phyloP scores from a whole-genome alignment of 2,113 vertebrate genomes.

The Pyrgilauda ruficollis region DNA sequence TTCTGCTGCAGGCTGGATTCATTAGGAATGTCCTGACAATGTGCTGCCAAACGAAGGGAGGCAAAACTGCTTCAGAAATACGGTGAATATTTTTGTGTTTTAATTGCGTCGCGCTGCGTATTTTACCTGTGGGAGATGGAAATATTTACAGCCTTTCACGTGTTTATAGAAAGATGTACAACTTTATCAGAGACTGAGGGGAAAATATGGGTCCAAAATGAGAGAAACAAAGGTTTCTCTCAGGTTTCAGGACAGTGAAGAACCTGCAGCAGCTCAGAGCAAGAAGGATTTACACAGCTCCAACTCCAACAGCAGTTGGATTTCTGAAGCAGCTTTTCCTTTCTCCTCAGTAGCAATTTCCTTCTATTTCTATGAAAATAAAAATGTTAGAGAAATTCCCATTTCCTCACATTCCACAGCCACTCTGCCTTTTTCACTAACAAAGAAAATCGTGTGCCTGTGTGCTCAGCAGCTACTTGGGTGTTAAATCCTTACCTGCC shows the following conservation, averaged over 20 bases:
- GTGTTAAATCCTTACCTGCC: not conserved
- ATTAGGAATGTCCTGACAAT: not conserved
- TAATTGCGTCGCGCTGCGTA: not conserved
- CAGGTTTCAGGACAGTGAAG: not conserved
- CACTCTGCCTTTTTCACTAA: not conserved
- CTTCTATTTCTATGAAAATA: not conserved
- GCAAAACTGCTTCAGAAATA: not conserved
- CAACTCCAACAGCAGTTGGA: not conserved
- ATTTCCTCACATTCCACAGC: not conserved
- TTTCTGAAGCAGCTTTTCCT: not conserved
- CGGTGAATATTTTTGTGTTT: not conserved
- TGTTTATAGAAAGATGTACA: not conserved
- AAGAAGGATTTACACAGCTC: not conserved
- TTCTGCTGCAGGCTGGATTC: not conserved
- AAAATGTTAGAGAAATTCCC: not conserved
- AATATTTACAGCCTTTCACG: not conserved
- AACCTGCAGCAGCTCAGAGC: not conserved
- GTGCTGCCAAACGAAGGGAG: not conserved
- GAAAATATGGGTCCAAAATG: not conserved
- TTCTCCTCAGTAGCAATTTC: not conserved
- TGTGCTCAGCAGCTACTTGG: accelerated
- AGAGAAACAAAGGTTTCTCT: not conserved
- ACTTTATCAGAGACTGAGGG: not conserved
- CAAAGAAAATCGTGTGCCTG: not conserved
- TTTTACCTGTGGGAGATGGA: not conserved